Evolutionary conservation across 2,113 vertebrate species (phyloP), one percentile per base, ranked within the genome.

Genomic region (Pristiophorus japonicus): DNA sequence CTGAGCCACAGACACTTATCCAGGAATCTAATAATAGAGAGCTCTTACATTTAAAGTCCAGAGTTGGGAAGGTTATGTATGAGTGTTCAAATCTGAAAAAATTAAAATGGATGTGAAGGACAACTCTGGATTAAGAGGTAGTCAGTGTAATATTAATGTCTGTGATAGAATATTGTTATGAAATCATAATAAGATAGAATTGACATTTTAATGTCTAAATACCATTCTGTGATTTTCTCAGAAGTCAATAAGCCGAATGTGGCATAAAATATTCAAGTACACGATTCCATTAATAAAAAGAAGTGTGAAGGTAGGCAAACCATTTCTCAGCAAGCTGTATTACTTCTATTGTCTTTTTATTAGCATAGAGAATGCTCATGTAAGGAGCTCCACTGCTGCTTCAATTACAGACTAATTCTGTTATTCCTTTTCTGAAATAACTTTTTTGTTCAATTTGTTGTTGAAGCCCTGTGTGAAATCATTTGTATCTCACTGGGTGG

Each of bases 111-210:
- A 92, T 47, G 4, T 42, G 45, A 94, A 94, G 30, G 93, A 45
- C 12, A 51, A 51, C n/a, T 67, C 4, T 70, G 66, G 45, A 51
- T 34, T 94, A 51, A 51, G 24, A 94, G 12, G 12, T 16, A 51
- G 66, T 51, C 10, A 94, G 66, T 34, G 27, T 94, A 94, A 94
- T 70, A 73, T 70, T 94, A 70, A 94, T 94, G 66, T 4, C 11
- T 70, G n/a, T 38, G 24, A 10, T 34, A 14, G 42, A 30, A 94
- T 73, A 70, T 30, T 24, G 38, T 70, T 42, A 45, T 30, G 65
- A 94, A 94, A 70, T 47, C 22, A 70, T 34, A 94, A 73, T 51
- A 66, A 51, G 42, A 34, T 70, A 34, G n/a, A 42, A n/a, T 70
- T 70, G 93, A 47, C 42, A 70, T 70, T 94, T 73, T 51, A 94